Base-by-base conservation (phyloP, 1,140 invertebrate genomes). In the Adoxophyes honmai region DNA sequence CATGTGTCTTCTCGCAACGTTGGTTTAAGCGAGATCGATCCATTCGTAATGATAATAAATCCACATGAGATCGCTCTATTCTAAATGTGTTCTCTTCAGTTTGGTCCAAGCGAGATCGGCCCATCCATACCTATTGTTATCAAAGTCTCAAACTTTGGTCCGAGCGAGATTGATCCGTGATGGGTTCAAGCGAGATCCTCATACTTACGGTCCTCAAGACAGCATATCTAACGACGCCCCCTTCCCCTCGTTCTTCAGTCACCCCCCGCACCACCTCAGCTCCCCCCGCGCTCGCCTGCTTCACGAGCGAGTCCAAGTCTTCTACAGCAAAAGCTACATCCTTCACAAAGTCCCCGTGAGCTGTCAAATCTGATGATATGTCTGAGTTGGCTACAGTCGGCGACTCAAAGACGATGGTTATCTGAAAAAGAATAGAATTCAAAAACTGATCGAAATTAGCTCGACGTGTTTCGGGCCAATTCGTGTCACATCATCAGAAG, bases 301-400 rank as follows among this genome's bases (percentile, higher is more conserved):
- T 81, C 0, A 97, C 90, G 52, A 99, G 96, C 9, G 91, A 91
- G 56, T 98, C 94, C 39, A 99, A 90, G 80, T 99, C 95, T 78
- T 98, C 94, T 0, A 99, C 98, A 62, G 93, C 91, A 77, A 99
- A 99, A 1, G 98, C 97, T 36, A 99, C 92, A 80, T 99, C 98
- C 76, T 98, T 98, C 0, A 98, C 98, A 44, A 97, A 98, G 90
- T 99, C 98, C 3, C 98, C 98, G 76, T 99, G 98, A 55, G 91
- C 92, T 11, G 93, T 88, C 39, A 99, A 74, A 88, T 98, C 96
- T 42, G 91, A 80, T 4, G 94, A 93, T 81, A 99, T 93, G 66
- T 94, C 94, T 52, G 90, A 85, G 60, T 93, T 90, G 51, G 92
- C 86, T 0, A 96, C 93, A 39, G 95, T 93, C 1, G 97, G 91